Evolutionary conservation across 1,140 invertebrate species (phyloP), one percentile per base, ranked within the genome.

Genomic region (Drosophila insularis): DNA sequence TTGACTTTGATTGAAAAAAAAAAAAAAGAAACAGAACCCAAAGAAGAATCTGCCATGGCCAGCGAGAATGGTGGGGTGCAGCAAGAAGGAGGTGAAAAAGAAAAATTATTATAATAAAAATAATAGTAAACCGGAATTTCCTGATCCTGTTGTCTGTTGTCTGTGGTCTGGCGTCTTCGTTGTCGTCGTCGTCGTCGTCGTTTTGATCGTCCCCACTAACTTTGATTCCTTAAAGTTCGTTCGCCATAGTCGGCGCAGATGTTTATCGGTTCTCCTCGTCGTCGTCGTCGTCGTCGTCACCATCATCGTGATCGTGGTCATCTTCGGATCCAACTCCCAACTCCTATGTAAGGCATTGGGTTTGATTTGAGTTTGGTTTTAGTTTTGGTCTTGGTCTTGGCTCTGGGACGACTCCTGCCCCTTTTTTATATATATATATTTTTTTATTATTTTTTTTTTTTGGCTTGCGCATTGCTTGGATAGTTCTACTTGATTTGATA

Each of bases 101-200:
- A 72, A 67, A 79, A 87, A 87, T 80, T 73, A 72, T 73, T 82
- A 87, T 77, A 87, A 87, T 81, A 89, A 89, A 82, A 89, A 82
- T 76, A 87, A 89, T 87, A 80, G 75, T 65, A 87, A 87, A 87
- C 84, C 84, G 84, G 84, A 87, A 89, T 87, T 87, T 89, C 84
- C 84, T 80, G 84, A 87, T 87, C 84, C 82, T 87, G 78, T 77
- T 84, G 77, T 74, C 60, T 71, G 60, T 63, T 46, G 68, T 71
- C 73, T 55, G 65, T 23, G 50, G 43, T 50, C 43, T 14, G 27
- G 10, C 43, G 43, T 11, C 8, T 6, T 50, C 43, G 40, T 14
- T 63, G 64, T 63, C 64, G 79, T 19, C 43, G 43, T 3, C 8
- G 14, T 46, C 17, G 40, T 14, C 68, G 67, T 63, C 67, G 79